Percentiles rank a stretch among this genome's conserved stretches.
phyloP scores from a whole-genome alignment of 2,113 vertebrate genomes.

The Rhynchomys soricoides region DNA sequence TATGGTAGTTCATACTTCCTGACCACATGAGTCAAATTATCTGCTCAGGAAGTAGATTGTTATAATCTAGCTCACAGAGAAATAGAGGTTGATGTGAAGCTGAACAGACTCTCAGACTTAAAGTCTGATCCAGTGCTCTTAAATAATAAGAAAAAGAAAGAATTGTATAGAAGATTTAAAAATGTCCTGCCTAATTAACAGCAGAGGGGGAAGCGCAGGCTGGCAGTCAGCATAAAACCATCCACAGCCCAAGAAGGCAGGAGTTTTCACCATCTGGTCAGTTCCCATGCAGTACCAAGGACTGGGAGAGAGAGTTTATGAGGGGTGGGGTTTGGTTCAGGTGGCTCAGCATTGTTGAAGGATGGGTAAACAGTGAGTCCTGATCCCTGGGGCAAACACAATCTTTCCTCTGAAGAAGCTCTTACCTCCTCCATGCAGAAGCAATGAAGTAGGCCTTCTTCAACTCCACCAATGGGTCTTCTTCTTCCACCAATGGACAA shows the following conservation, averaged over 20 bases:
- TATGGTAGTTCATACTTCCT: not conserved
- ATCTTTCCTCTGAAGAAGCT: not conserved
- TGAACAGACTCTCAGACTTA: not conserved
- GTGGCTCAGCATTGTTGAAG: not conserved
- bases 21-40: not conserved
- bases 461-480: fast-evolving
- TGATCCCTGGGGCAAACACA: not conserved
- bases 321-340: not conserved
- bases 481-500: not conserved
- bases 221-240: not conserved
- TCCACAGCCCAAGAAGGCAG: not conserved
- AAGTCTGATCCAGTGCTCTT: not conserved
- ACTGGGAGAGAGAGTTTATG: fast-evolving
- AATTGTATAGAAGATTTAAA: not conserved
- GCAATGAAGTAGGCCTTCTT: not conserved
- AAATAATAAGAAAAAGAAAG: not conserved
- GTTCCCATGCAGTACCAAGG: not conserved
- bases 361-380: not conserved
- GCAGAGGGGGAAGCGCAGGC: not conserved
- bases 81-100: not conserved
- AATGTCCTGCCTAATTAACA: not conserved
- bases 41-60: not conserved
- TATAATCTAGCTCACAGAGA: constrained; percentile 17
- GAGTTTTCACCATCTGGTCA: not conserved
- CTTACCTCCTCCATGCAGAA: constrained; percentile 39